A percentile compares a stretch with the other conserved stretches of the same genome.
phyloP scores from a whole-genome alignment of 2,113 vertebrate species.

The Etia nguti region DNA sequence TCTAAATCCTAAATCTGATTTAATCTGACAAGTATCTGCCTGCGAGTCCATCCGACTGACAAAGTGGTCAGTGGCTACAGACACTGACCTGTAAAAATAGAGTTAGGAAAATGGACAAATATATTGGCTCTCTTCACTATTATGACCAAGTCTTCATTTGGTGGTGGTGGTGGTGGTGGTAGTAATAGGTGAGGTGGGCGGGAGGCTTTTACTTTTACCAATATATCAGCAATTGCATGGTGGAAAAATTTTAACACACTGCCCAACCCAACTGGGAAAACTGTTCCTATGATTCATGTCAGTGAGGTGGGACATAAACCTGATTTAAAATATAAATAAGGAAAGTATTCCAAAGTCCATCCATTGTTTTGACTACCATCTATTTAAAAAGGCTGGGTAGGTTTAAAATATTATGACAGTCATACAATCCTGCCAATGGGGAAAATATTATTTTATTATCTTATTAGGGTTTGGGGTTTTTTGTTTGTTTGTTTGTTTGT shows the following conservation, averaged over 20 bases:
- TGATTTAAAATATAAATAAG: too few species aligned
- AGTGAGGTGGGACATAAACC: neutral
- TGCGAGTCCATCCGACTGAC: neutral
- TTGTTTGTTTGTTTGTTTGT: too few species aligned
- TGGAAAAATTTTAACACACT: neutral
- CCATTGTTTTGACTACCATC: neutral
- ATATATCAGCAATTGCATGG: neutral
- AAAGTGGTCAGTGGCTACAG: neutral
- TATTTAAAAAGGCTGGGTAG: neutral
- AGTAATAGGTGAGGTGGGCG: neutral
- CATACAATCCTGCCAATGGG: neutral
- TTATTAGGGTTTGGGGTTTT: too few species aligned
- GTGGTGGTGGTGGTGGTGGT: neutral
- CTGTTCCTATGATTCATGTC: neutral
- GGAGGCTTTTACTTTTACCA: neutral
- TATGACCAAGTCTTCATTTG: neutral
- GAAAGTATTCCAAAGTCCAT: too few species aligned
- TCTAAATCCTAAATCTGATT: neutral
- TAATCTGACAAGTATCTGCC: slow-evolving; percentile 6
- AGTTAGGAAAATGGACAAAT: neutral
- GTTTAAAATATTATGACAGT: neutral
- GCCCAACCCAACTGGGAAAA: neutral
- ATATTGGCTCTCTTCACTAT: neutral
- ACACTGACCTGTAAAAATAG: neutral
- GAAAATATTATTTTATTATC: neutral